Evolutionary conservation across 2,797 vertebrate genomes (phyloP).

Genomic region (Bradypodion pumilum): DNA sequence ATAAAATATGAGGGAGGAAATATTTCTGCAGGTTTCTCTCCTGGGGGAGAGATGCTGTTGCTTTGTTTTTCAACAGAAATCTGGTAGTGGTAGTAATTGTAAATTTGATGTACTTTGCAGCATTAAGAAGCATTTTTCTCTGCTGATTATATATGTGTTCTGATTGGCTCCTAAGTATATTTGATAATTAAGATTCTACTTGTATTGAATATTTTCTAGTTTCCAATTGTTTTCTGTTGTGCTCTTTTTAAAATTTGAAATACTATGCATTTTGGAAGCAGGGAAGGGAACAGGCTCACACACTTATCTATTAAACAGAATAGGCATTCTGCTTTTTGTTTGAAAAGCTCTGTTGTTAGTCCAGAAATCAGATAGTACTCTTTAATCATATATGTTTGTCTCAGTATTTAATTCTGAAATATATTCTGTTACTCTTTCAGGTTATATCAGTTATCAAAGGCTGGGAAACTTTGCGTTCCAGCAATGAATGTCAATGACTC

Average conservation of each 20-base stretch:
- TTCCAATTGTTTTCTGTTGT: neutral
- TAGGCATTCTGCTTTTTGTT: neutral
- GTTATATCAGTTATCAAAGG: slow-evolving; percentile 97
- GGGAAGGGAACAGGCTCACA: neutral
- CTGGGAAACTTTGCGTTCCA: slow-evolving; percentile 95
- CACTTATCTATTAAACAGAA: neutral
- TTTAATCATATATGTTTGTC: neutral
- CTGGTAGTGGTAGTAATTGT: neutral
- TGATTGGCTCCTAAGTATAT: neutral
- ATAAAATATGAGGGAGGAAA: neutral
- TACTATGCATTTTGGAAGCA: neutral
- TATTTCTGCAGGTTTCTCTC: neutral
- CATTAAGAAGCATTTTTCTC: neutral
- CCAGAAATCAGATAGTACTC: neutral
- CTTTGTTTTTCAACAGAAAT: neutral
- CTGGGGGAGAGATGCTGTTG: neutral
- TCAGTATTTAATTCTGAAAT: neutral
- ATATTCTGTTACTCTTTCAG: slow-evolving; percentile 71
- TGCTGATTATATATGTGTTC: neutral
- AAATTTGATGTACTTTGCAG: slow-evolving; percentile 1
- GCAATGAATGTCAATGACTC: slow-evolving; percentile 99
- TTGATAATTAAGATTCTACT: neutral
- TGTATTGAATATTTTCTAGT: neutral
- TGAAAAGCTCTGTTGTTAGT: neutral
- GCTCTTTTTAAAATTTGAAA: neutral